These are phyloP conservation scores for Drosophila multiciliata DNA, from an alignment of 2,888 invertebrate species.

Conservation along the genomic window DNA sequence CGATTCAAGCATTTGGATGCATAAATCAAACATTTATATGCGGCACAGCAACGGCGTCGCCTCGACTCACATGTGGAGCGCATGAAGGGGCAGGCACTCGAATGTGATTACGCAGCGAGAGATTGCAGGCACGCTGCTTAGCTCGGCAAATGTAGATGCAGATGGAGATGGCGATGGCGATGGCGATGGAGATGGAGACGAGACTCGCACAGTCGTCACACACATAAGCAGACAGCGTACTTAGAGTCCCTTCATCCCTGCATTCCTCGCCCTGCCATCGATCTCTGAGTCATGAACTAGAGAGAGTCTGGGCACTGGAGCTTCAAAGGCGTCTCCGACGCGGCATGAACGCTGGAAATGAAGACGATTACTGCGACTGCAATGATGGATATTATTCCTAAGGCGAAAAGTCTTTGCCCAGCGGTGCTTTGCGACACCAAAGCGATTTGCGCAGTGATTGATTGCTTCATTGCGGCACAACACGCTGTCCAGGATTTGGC, in stretches of 20 bases:
- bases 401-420: conserved; percentile 81
- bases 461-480: conserved; percentile 78
- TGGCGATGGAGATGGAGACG: conserved; percentile 40
- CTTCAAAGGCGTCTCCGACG: conserved; percentile 81
- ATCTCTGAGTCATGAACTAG: conserved; percentile 69
- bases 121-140: conserved; percentile 68
- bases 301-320: conserved; percentile 28
- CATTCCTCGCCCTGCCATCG: conserved; percentile 26
- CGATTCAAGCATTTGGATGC: conserved; percentile 82
- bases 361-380: conserved; percentile 77
- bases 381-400: conserved; percentile 82
- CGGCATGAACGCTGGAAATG: conserved; percentile 73
- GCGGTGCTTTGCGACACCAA: conserved; percentile 82
- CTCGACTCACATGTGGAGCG: conserved; percentile 69
- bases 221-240: conserved; percentile 55
- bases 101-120: conserved; percentile 81
- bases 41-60: conserved; percentile 77
- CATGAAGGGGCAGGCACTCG: conserved; percentile 59
- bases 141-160: conserved; percentile 28
- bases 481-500: conserved; percentile 71
- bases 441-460: conserved; percentile 77
- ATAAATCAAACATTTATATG: conserved; percentile 83
- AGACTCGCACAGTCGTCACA: conserved; percentile 51
- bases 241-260: conserved; percentile 10
- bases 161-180: conserved; percentile 7